Conservation (phyloP, 2,113 vertebrate genomes). For the Tichodroma muraria region DNA sequence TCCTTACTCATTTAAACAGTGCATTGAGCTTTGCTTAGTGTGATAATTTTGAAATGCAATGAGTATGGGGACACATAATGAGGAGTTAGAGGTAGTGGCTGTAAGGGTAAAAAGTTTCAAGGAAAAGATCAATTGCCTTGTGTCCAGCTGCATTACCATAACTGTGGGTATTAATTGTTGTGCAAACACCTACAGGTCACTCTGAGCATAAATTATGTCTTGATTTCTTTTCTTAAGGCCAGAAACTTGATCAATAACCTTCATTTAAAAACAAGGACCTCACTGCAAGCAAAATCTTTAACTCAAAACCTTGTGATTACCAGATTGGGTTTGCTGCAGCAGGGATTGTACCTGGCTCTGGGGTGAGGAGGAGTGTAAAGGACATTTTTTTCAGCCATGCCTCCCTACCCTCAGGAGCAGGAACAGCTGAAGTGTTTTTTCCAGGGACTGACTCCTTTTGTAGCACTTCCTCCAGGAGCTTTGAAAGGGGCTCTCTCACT, state of each 20-base stretch:
- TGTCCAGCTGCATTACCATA: background rate
- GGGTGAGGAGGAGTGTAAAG: background rate
- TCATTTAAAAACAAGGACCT: background rate
- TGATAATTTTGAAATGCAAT: slow-evolving; percentile 38
- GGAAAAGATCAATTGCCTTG: background rate
- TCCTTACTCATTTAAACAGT: slow-evolving; percentile 29
- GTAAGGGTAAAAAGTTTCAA: background rate
- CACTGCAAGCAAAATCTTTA: background rate
- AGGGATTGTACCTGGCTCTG: background rate
- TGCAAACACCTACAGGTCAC: slow-evolving; percentile 7
- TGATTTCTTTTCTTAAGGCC: slow-evolving; percentile 5
- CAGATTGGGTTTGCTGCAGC: background rate
- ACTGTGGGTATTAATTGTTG: background rate
- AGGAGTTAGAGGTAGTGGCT: background rate
- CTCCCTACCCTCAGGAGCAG: background rate
- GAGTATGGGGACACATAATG: slow-evolving; percentile 11
- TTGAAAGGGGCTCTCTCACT: background rate
- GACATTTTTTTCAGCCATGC: background rate
- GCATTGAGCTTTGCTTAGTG: slow-evolving; percentile 18
- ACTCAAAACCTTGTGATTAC: background rate
- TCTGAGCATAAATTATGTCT: background rate
- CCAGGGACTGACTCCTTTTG: background rate
- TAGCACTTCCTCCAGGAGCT: background rate
- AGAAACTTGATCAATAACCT: slow-evolving; percentile 1
- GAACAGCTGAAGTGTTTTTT: background rate